phyloP scores from a whole-genome alignment of 2,888 invertebrate species.

The Metallyticus violacea region DNA sequence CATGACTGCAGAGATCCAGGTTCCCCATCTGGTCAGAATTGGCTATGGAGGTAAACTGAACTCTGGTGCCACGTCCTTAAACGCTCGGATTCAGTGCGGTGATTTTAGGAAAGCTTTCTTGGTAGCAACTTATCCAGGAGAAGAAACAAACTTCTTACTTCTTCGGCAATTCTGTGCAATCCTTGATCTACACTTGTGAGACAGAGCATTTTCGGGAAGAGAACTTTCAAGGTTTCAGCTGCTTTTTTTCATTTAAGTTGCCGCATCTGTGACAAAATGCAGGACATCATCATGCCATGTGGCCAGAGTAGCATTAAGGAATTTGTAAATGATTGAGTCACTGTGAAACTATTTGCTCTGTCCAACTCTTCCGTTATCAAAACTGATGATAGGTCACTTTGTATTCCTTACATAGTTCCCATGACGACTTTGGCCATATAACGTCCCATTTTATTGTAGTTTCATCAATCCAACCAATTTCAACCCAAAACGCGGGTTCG shows the following conservation, averaged over 20 bases:
- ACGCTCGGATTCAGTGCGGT: not conserved
- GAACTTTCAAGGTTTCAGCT: not conserved
- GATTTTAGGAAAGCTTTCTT: not conserved
- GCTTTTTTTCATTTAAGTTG: not conserved
- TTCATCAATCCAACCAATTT: not conserved
- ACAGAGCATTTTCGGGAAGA: not conserved
- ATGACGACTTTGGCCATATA: not conserved
- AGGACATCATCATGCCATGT: not conserved
- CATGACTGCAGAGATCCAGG: no score
- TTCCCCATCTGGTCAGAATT: no score
- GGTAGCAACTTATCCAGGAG: not conserved
- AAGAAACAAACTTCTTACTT: not conserved
- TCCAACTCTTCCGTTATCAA: not conserved
- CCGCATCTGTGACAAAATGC: not conserved
- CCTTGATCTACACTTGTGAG: not conserved
- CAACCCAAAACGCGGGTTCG: no score
- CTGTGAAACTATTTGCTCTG: not conserved
- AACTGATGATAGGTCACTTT: not conserved
- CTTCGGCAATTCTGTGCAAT: not conserved
- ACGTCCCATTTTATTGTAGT: not conserved
- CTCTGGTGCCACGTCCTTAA: not conserved
- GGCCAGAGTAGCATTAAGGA: not conserved
- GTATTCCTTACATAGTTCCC: not conserved
- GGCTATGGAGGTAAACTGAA: not conserved
- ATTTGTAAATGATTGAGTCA: not conserved